A percentile compares a stretch with the other conserved stretches of the same genome.
phyloP scores from a whole-genome alignment of 1,140 invertebrate genomes.

The honey bee (Apis mellifera) region DNA sequence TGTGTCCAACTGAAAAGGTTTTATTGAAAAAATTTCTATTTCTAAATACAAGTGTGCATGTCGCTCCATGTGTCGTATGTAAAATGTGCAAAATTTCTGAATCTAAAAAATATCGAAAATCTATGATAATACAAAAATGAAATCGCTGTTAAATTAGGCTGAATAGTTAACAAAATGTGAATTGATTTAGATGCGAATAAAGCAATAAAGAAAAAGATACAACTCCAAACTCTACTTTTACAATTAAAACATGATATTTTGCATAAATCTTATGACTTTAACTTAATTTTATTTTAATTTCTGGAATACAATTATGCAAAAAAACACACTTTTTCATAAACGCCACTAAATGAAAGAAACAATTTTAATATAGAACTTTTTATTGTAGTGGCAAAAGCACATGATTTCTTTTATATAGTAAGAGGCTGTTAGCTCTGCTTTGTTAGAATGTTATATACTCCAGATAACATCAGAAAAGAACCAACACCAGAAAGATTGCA shows the following conservation, averaged over 20 bases:
- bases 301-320: slow-evolving; percentile 56
- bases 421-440: slow-evolving; percentile 70
- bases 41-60: slow-evolving; percentile 79
- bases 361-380: slow-evolving; percentile 56
- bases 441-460: slow-evolving; percentile 75
- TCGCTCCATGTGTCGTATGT: slow-evolving; percentile 67
- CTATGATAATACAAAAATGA: slow-evolving; percentile 63
- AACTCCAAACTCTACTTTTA: slow-evolving; percentile 59
- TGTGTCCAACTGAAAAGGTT: slow-evolving; percentile 79
- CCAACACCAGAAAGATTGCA: slow-evolving; percentile 78
- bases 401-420: slow-evolving; percentile 62
- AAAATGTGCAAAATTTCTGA: slow-evolving; percentile 63
- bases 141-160: slow-evolving; percentile 62
- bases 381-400: slow-evolving; percentile 60
- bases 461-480: slow-evolving; percentile 73
- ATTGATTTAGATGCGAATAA: slow-evolving; percentile 55
- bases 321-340: slow-evolving; percentile 52
- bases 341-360: slow-evolving; percentile 45
- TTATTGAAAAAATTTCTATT: slow-evolving; percentile 80
- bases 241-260: slow-evolving; percentile 25
- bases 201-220: slow-evolving; percentile 44
- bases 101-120: slow-evolving; percentile 57
- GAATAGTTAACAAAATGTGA: slow-evolving; percentile 59
- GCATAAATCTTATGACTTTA: slow-evolving; percentile 45
- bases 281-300: slow-evolving; percentile 31